Conservation (phyloP, 2,113 vertebrate species). For the Brienomyrus longianalis region DNA sequence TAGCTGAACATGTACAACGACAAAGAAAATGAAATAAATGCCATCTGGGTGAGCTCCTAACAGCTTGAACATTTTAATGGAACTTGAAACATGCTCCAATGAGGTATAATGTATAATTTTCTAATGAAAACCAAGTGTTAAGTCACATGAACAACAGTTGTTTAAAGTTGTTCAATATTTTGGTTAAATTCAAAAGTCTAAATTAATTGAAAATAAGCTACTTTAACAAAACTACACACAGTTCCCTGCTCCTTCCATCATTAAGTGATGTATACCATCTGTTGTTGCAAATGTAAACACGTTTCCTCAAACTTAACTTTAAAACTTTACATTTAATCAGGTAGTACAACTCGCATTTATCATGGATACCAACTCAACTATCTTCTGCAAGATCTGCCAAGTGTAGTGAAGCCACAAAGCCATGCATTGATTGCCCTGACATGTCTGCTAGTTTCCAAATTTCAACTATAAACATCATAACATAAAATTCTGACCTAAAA, state of each 20-base stretch:
- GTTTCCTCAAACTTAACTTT: neutral
- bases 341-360: neutral
- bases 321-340: neutral
- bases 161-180: neutral
- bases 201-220: neutral
- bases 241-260: neutral
- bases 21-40: neutral
- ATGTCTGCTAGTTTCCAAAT: too few species aligned
- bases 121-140: neutral
- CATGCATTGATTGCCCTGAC: neutral
- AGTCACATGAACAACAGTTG: neutral
- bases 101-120: neutral
- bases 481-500: too few species aligned
- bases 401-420: neutral
- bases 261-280: neutral
- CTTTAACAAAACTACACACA: neutral
- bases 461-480: too few species aligned
- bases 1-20: neutral
- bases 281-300: neutral
- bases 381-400: neutral
- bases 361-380: neutral
- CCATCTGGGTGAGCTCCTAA: neutral
- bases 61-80: neutral
- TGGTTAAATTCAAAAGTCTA: neutral
- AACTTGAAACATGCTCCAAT: neutral